These are phyloP conservation scores for Leucophenga montana DNA, from an alignment of 2,888 invertebrate genomes.

Conservation along the genomic window DNA sequence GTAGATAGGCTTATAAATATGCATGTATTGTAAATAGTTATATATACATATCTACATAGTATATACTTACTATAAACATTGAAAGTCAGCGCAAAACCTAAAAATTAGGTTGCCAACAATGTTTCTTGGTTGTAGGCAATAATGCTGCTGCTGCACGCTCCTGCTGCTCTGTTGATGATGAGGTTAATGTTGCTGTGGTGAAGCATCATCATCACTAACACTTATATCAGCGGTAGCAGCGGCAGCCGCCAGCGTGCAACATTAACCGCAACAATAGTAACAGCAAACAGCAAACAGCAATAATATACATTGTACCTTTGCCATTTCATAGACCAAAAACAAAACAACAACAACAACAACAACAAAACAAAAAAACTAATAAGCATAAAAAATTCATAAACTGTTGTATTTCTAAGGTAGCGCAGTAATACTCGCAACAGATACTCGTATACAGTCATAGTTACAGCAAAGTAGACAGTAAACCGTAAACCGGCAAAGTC, in stretches of 20 bases:
- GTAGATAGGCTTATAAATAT: background rate
- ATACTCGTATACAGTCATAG: constrained; percentile 7
- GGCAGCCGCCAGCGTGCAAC: constrained; percentile 26
- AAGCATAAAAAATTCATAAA: constrained; percentile 54
- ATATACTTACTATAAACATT: too few species aligned
- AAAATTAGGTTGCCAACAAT: constrained; percentile 53
- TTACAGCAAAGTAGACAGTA: background rate
- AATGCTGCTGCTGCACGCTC: background rate
- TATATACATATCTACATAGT: too few species aligned
- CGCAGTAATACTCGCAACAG: constrained; percentile 22
- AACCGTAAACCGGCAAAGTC: background rate
- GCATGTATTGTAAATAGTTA: too few species aligned
- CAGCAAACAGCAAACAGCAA: constrained; percentile 20
- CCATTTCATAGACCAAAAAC: constrained; percentile 48
- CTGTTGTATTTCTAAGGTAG: constrained; percentile 31
- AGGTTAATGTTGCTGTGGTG: constrained; percentile 7
- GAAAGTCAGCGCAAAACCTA: constrained; percentile 51
- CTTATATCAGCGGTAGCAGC: constrained; percentile 19
- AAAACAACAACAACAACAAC: constrained; percentile 31
- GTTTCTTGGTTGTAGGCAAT: background rate
- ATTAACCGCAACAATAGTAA: constrained; percentile 20
- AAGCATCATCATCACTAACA: background rate
- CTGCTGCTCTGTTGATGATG: background rate
- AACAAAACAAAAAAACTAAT: constrained; percentile 29
- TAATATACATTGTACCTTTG: constrained; percentile 47